Evolutionary conservation across 2,888 invertebrate genomes (phyloP).

Genomic region (Yponomeuta evonymella): DNA sequence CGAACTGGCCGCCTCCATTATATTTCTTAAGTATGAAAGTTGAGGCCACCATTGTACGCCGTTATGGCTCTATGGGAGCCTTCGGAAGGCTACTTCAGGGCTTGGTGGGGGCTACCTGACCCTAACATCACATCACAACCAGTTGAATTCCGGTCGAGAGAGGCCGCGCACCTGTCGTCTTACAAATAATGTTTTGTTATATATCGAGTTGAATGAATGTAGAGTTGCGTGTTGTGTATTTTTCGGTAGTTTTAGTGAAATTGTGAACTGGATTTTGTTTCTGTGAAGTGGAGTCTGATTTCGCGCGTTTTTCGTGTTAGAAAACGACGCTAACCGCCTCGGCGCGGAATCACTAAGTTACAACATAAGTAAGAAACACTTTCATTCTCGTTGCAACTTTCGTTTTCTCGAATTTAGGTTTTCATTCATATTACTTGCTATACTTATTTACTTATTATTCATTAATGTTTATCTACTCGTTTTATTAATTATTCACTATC

Average conservation of each 20-base stretch:
- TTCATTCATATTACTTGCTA: too few species aligned
- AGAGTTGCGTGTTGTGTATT: background rate
- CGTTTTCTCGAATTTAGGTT: background rate
- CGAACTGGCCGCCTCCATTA: background rate
- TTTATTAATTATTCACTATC: too few species aligned
- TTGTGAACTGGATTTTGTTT: background rate
- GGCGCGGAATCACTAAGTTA: background rate
- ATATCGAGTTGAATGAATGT: background rate
- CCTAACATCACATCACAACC: constrained; percentile 35
- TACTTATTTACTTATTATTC: too few species aligned
- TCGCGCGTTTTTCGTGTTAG: background rate
- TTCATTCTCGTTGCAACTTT: background rate
- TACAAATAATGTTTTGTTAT: background rate
- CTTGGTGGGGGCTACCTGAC: constrained; percentile 40
- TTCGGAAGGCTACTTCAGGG: constrained; percentile 37
- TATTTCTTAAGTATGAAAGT: background rate
- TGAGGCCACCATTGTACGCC: background rate
- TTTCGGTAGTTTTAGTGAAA: background rate
- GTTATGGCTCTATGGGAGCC: background rate
- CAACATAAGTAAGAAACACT: background rate
- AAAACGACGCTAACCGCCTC: background rate
- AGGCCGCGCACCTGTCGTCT: constrained; percentile 32
- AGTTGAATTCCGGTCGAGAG: constrained; percentile 45
- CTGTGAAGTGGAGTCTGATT: background rate
- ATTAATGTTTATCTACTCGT: too few species aligned